Evolutionary conservation across 2,797 vertebrate genomes (phyloP), one percentile per base, ranked within the genome.

Genomic region (Atherinosoma microstoma): DNA sequence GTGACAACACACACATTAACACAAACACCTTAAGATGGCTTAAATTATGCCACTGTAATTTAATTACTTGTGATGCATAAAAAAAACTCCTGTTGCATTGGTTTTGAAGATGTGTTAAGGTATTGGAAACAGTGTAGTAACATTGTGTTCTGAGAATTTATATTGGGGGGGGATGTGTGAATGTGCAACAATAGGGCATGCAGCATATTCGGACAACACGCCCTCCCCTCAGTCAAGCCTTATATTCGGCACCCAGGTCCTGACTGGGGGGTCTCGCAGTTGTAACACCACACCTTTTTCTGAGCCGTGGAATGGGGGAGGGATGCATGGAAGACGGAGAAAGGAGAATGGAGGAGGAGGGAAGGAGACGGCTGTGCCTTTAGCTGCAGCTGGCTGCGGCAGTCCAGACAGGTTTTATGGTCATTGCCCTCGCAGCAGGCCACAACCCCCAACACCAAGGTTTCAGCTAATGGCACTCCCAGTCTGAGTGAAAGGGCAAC

Each of bases 391-490:
- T 92, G 91, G 90, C 82, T 76, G 82, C 87, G 82, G 87, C 78
- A 88, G 90, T 91, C 92, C 93, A 94, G 93, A 94, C 93, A 89
- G 91, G 89, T 94, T 94, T 94, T 92, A 93, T 93, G 93, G 90
- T 92, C 90, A 92, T 92, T 93, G 92, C 92, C 90, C 92, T 88
- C 84, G 58, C 76, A 83, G 89, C 76, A 67, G 91, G 87, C 90
- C 91, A 90, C 92, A 93, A 93, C 93, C 93, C 93, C 92, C 93
- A 94, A 94, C 88, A 93, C 93, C 92, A 94, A 94, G 92, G 93
- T 94, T 93, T 87, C 87, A 93, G 87, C 92, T 93, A 92, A 93
- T 92, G 90, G 91, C 88, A 89, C 89, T 90, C 79, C 75, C 78
- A 83, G 90, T 91, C 89, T 90, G 85, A 90, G 85, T 87, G 87